Percentiles rank a stretch among this genome's conserved stretches.
Evolutionary conservation across 2,113 vertebrate genomes (phyloP).

Genomic region (Periophthalmodon schlosseri): DNA sequence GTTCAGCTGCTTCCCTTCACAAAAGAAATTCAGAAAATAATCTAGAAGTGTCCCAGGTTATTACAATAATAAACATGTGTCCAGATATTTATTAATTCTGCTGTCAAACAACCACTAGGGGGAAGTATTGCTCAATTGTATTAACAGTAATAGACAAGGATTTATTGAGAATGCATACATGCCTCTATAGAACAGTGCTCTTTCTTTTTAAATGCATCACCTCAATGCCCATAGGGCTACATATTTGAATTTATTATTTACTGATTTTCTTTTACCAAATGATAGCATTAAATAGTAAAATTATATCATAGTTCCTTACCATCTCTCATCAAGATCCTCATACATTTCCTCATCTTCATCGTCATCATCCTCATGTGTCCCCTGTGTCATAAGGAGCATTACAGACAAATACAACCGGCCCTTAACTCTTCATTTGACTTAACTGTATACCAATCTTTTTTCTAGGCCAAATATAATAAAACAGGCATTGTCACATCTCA

Average conservation of each 20-base stretch:
- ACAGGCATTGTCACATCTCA: conserved; percentile 44
- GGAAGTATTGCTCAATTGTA: not conserved
- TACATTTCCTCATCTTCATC: conserved; percentile 84
- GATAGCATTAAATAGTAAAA: not conserved
- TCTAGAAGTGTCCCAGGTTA: not conserved
- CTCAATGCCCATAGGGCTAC: not conserved
- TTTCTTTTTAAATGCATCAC: not conserved
- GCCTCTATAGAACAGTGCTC: not conserved
- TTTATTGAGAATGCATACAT: not conserved
- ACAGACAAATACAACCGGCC: not conserved
- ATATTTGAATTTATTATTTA: not conserved
- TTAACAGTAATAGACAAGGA: not conserved
- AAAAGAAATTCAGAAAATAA: not conserved
- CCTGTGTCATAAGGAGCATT: conserved; percentile 31
- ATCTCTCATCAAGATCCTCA: conserved; percentile 84
- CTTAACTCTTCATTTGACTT: not conserved
- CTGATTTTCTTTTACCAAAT: not conserved
- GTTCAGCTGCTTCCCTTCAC: conserved; percentile 64
- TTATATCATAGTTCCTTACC: conserved; percentile 68
- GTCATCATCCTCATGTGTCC: conserved; percentile 77
- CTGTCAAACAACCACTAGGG: conserved; percentile 37
- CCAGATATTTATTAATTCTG: not conserved
- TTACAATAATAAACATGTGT: not conserved
- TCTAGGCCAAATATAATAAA: not conserved
- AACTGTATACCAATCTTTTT: conserved; percentile 4